Evolutionary conservation across 2,113 vertebrate genomes (phyloP).

Genomic region (Apus apus): DNA sequence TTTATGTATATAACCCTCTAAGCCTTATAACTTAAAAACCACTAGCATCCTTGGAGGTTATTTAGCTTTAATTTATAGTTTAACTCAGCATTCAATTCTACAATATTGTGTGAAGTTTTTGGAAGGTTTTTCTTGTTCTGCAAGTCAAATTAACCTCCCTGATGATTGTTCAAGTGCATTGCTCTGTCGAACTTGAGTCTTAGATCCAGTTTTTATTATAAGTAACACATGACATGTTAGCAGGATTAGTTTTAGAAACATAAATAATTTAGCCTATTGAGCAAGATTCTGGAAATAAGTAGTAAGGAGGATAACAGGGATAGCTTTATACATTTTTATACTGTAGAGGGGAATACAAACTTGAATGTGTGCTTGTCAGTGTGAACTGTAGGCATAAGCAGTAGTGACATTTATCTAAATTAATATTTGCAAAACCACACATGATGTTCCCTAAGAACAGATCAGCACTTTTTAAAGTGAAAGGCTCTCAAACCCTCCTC

Average conservation of each 20-base stretch:
- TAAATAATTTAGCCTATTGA: constrained; percentile 49
- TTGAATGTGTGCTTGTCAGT: background rate
- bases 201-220: constrained; percentile 37
- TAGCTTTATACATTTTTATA: background rate
- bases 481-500: background rate
- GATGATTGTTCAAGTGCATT: background rate
- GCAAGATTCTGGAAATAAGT: constrained; percentile 9
- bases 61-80: constrained; percentile 7
- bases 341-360: background rate
- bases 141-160: background rate
- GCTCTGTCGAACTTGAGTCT: background rate
- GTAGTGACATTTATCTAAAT: background rate
- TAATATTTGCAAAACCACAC: background rate
- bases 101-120: background rate
- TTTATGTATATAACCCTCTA: background rate
- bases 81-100: background rate
- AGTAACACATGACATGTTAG: constrained; percentile 13
- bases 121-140: constrained; percentile 14
- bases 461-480: background rate
- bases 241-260: constrained; percentile 50
- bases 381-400: background rate
- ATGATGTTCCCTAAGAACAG: background rate
- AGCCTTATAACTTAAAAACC: background rate
- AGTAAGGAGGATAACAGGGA: background rate
- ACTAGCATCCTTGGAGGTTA: background rate